Percentiles rank a stretch among this genome's conserved stretches.
Conservation (phyloP, 2,888 invertebrate genomes). For the Meloe dianella region DNA sequence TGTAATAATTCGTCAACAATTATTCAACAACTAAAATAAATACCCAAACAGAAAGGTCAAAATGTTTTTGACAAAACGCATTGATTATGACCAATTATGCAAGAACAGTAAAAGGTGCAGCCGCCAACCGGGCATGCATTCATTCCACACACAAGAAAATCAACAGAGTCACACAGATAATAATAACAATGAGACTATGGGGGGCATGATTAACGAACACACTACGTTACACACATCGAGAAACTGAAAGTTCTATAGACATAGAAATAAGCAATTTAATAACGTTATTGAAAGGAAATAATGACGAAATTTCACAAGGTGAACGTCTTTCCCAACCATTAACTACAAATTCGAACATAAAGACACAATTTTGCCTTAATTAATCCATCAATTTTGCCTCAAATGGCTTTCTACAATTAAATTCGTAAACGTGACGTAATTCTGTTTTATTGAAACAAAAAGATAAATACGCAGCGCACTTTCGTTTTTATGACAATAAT, state of each 20-base stretch:
- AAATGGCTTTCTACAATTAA: not conserved
- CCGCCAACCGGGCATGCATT: too few relatives aligned
- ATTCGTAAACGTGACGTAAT: too few relatives aligned
- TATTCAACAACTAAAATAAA: not conserved
- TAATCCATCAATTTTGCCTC: not conserved
- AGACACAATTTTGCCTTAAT: too few relatives aligned
- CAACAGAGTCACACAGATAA: too few relatives aligned
- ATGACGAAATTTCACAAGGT: constrained; percentile 2
- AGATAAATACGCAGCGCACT: too few relatives aligned
- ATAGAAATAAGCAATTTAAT: too few relatives aligned
- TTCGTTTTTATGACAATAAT: not conserved
- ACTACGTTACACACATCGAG: too few relatives aligned
- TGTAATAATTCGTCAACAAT: not conserved
- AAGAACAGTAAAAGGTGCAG: too few relatives aligned
- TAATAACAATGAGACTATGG: not conserved
- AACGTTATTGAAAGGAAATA: not conserved
- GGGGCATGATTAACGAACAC: too few relatives aligned
- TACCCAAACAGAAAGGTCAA: not conserved
- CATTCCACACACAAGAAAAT: too few relatives aligned
- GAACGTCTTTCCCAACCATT: constrained; percentile 11
- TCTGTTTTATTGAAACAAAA: not conserved
- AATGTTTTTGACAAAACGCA: too few relatives aligned
- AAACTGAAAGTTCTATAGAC: constrained; percentile 1
- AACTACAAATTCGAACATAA: not conserved
- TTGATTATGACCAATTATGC: too few relatives aligned